Percentiles rank a stretch among this genome's conserved stretches.
Evolutionary conservation across 2,797 vertebrate species (phyloP).

Genomic region (Rachycentron canadum): DNA sequence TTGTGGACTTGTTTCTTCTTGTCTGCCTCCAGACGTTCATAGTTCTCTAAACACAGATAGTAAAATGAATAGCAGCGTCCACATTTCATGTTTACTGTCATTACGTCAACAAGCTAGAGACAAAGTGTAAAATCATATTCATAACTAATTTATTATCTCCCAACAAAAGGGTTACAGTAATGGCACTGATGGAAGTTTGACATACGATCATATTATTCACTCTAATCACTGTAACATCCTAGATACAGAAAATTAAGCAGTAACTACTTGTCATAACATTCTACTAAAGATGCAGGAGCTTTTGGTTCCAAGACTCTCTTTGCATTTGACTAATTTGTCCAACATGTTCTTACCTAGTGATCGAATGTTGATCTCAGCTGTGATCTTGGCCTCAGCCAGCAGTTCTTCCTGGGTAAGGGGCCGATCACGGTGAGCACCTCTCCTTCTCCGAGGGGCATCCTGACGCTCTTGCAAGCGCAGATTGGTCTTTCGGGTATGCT

Average conservation of each 20-base stretch:
- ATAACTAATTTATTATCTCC: neutral
- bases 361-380: slow-evolving; percentile 93
- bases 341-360: slow-evolving; percentile 87
- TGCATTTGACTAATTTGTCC: neutral
- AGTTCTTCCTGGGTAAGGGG: slow-evolving; percentile 95
- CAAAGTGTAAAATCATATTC: neutral
- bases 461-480: slow-evolving; percentile 94
- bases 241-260: neutral
- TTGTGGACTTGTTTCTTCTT: slow-evolving; percentile 98
- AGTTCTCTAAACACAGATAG: slow-evolving; percentile 87
- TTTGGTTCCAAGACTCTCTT: neutral
- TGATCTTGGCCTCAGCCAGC: slow-evolving; percentile 94
- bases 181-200: neutral
- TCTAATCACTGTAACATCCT: neutral
- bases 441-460: slow-evolving; percentile 91
- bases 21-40: slow-evolving; percentile 95
- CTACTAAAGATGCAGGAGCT: neutral
- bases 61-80: slow-evolving; percentile 4
- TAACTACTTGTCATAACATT: neutral
- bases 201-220: neutral
- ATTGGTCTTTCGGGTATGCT: slow-evolving; percentile 95
- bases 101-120: neutral
- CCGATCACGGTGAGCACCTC: slow-evolving; percentile 90
- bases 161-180: neutral
- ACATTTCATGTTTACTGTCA: neutral